These are phyloP conservation scores for Empis livida DNA, from an alignment of 2,888 invertebrate genomes.

Conservation along the genomic window DNA sequence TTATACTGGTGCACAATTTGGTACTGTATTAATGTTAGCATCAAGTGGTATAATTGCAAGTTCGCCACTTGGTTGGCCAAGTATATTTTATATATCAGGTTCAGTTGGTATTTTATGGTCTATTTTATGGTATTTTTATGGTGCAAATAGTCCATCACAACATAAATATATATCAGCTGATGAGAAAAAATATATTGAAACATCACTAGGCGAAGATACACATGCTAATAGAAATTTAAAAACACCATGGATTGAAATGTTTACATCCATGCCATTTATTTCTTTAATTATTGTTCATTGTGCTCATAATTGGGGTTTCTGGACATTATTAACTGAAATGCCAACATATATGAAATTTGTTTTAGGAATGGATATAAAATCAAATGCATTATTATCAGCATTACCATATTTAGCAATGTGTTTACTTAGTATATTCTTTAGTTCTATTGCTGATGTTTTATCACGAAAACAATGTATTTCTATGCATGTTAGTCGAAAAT, in stretches of 20 bases:
- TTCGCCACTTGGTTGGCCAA: slow-evolving; percentile 59
- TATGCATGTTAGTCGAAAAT: slow-evolving; percentile 33
- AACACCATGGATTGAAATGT: slow-evolving; percentile 64
- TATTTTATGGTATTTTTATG: slow-evolving; percentile 45
- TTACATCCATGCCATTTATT: slow-evolving; percentile 64
- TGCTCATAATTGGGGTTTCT: slow-evolving; percentile 66
- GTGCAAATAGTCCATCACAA: slow-evolving; percentile 49
- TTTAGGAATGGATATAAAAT: slow-evolving; percentile 54
- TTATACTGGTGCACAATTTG: slow-evolving; percentile 62
- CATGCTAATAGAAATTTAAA: slow-evolving; percentile 17
- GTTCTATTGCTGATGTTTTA: slow-evolving; percentile 45
- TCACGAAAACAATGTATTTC: slow-evolving; percentile 25
- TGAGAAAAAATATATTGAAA: slow-evolving; percentile 55
- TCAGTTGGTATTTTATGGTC: slow-evolving; percentile 48
- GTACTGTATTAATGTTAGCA: slow-evolving; percentile 61
- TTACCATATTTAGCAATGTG: slow-evolving; percentile 63
- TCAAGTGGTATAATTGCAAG: slow-evolving; percentile 59
- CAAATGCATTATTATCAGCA: slow-evolving; percentile 55
- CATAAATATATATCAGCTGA: slow-evolving; percentile 45
- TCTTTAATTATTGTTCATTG: slow-evolving; percentile 58
- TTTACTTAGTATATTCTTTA: slow-evolving; percentile 55
- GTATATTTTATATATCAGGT: slow-evolving; percentile 64
- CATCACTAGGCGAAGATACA: slow-evolving; percentile 39
- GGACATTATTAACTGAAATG: slow-evolving; percentile 69
- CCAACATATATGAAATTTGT: slow-evolving; percentile 67